Percentiles rank a stretch among this genome's conserved stretches.
Conservation (phyloP, 2,113 vertebrate species). For the Fukomys damarensis region DNA sequence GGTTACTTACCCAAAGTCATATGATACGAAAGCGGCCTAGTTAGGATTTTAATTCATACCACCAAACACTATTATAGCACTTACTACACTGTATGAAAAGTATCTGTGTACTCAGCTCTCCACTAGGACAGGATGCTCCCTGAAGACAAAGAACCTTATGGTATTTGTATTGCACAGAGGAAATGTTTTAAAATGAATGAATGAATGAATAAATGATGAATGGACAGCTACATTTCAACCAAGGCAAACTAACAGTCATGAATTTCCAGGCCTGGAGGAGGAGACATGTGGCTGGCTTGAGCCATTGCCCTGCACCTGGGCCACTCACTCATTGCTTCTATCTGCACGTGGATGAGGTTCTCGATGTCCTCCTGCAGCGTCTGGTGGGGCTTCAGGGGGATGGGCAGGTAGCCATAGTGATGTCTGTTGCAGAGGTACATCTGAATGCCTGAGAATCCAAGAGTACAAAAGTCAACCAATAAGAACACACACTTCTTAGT, state of each 20-base stretch:
- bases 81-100: not conserved
- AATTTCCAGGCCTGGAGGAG: not conserved
- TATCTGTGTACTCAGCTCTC: not conserved
- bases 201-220: not conserved
- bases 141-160: not conserved
- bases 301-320: accelerated
- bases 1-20: not conserved
- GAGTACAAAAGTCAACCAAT: constrained; percentile 30
- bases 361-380: constrained; percentile 93
- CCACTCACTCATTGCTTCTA: constrained; percentile 96
- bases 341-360: constrained; percentile 93
- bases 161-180: not conserved
- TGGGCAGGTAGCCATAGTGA: constrained; percentile 96
- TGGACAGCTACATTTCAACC: not conserved
- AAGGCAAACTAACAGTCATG: accelerated
- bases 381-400: constrained; percentile 95
- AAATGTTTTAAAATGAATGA: not conserved
- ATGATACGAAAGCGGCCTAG: not conserved
- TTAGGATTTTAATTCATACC: not conserved
- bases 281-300: not conserved
- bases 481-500: constrained; percentile 5
- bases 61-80: not conserved
- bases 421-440: constrained; percentile 97
- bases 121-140: not conserved
- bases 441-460: constrained; percentile 87